Evolutionary conservation across 2,113 vertebrate genomes (phyloP).

Genomic region (Sprattus sprattus): DNA sequence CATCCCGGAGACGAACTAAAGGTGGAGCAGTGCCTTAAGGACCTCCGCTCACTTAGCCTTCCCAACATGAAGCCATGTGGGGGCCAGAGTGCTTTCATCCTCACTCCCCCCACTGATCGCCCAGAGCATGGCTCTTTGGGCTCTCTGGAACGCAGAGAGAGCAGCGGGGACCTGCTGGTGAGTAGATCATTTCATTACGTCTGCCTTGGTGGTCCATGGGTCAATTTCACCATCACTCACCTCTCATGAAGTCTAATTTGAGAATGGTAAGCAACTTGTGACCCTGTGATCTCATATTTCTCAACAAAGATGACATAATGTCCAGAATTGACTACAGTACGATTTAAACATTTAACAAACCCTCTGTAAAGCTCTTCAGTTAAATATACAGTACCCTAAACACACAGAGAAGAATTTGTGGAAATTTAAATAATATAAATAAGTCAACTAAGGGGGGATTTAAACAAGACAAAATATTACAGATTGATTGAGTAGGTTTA

Average conservation of each 20-base stretch:
- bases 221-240: not conserved
- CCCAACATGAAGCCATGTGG: slow-evolving; percentile 77
- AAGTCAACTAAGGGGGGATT: no score
- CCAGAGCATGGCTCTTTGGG: slow-evolving; percentile 70
- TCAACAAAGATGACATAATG: no score
- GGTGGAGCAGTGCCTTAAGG: slow-evolving; percentile 84
- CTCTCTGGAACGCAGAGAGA: slow-evolving; percentile 71
- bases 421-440: no score
- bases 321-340: no score
- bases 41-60: slow-evolving; percentile 79
- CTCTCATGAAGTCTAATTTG: no score
- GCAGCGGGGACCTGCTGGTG: slow-evolving; percentile 78
- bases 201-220: no score
- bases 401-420: no score
- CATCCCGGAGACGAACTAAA: slow-evolving; percentile 86
- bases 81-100: slow-evolving; percentile 62
- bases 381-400: no score
- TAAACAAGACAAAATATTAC: not conserved
- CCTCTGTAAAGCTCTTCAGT: no score
- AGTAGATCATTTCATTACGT: slow-evolving; percentile 50
- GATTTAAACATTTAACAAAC: no score
- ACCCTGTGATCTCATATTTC: no score
- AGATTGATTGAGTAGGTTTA: not conserved
- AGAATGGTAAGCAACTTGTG: no score
- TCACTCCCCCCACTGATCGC: slow-evolving; percentile 63